These are phyloP conservation scores for Hydrochoerus hydrochaeris DNA, from an alignment of 2,113 vertebrate genomes.

Conservation along the genomic window DNA sequence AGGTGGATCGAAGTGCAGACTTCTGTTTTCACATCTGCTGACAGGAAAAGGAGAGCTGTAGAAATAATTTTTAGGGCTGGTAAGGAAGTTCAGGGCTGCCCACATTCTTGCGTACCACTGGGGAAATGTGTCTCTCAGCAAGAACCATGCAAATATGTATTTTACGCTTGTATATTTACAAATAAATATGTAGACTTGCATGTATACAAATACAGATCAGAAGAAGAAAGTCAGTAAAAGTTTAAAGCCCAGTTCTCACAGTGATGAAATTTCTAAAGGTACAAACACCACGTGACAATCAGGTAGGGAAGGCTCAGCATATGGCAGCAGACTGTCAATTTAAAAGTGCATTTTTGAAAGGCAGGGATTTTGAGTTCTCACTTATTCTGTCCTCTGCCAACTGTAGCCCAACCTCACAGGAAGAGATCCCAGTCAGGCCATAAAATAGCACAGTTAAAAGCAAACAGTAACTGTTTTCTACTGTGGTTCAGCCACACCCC, in stretches of 20 bases:
- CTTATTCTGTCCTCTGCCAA: neutral
- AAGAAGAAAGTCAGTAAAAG: slow-evolving; percentile 11
- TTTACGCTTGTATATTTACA: neutral
- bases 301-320: neutral
- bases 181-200: neutral
- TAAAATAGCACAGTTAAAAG: slow-evolving; percentile 14
- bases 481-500: neutral
- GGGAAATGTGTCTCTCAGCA: neutral
- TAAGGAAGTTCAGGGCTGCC: neutral
- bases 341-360: slow-evolving; percentile 17
- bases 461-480: neutral
- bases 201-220: neutral
- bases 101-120: neutral
- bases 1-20: neutral
- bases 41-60: neutral
- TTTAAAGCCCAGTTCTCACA: neutral
- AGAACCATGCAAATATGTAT: neutral
- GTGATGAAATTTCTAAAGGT: slow-evolving; percentile 4
- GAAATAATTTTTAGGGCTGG: neutral
- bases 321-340: neutral
- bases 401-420: neutral
- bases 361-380: neutral
- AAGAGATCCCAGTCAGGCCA: neutral
- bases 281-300: neutral
- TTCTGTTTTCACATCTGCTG: neutral